phyloP scores from a whole-genome alignment of 2,888 invertebrate species.

The Bedellia somnulentella region DNA sequence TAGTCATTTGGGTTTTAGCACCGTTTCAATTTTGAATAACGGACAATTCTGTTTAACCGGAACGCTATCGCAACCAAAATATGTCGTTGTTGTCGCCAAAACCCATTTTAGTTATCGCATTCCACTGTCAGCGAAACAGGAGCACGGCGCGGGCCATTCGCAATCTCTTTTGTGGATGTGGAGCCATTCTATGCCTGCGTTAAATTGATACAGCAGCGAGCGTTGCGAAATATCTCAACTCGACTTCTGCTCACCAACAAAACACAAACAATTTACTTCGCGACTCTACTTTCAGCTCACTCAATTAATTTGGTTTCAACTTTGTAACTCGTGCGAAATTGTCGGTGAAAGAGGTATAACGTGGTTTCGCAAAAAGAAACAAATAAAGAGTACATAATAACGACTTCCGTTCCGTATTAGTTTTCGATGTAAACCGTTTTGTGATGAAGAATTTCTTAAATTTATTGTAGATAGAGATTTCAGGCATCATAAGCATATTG shows the following conservation, averaged over 20 bases:
- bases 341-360: no score
- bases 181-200: slow-evolving; percentile 31
- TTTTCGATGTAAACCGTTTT: no score
- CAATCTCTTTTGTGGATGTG: slow-evolving; percentile 44
- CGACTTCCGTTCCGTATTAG: no score
- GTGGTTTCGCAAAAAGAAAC: no score
- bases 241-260: slow-evolving; percentile 48
- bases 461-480: no score
- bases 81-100: slow-evolving; percentile 29
- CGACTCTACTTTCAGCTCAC: no score
- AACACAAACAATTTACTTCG: slow-evolving; percentile 17
- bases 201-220: slow-evolving; percentile 42
- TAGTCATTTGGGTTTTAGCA: slow-evolving; percentile 13
- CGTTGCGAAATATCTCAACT: slow-evolving; percentile 54
- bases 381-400: no score
- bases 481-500: no score
- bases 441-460: no score
- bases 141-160: slow-evolving; percentile 30
- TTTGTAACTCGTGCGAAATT: no score
- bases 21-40: slow-evolving; percentile 15
- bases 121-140: slow-evolving; percentile 45
- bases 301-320: no score
- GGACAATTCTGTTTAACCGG: slow-evolving; percentile 22
- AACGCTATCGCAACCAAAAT: slow-evolving; percentile 33
- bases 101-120: slow-evolving; percentile 50